A percentile compares a stretch with the other conserved stretches of the same genome.
phyloP scores from a whole-genome alignment of 1,140 invertebrate genomes.

The Aporrectodea caliginosa region DNA sequence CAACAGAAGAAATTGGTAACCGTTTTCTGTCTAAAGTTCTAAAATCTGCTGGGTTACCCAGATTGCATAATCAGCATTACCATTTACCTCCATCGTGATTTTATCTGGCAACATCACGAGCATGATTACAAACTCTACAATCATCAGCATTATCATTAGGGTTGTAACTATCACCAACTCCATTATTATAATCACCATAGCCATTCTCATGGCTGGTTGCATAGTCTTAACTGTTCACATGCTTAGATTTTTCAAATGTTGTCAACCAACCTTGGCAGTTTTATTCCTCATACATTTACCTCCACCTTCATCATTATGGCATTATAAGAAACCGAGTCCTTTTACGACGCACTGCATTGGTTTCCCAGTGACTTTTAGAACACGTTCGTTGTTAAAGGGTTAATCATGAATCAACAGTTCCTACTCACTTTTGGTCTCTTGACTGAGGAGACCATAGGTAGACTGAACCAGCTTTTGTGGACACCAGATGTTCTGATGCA shows the following conservation, averaged over 20 bases:
- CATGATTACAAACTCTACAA: not conserved
- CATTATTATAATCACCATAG: no score
- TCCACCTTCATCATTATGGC: not conserved
- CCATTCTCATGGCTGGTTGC: no score
- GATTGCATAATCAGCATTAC: not conserved
- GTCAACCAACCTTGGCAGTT: not conserved
- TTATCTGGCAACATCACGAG: not conserved
- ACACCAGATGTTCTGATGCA: not conserved
- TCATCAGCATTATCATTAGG: not conserved
- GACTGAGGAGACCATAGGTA: not conserved
- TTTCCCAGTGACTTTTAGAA: not conserved
- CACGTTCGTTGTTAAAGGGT: no score
- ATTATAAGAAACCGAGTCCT: not conserved
- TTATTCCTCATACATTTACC: not conserved
- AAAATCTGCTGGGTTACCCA: not conserved
- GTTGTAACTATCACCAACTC: not conserved
- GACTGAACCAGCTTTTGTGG: not conserved
- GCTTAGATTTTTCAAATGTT: not conserved
- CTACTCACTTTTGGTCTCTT: no score
- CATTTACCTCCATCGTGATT: no score
- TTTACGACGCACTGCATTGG: not conserved
- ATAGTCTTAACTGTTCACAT: no score
- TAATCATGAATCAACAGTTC: no score
- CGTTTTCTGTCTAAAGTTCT: not conserved
- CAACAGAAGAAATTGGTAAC: not conserved